These are phyloP conservation scores for Oreochromis niloticus DNA, from an alignment of 2,113 vertebrate genomes.

Conservation along the genomic window DNA sequence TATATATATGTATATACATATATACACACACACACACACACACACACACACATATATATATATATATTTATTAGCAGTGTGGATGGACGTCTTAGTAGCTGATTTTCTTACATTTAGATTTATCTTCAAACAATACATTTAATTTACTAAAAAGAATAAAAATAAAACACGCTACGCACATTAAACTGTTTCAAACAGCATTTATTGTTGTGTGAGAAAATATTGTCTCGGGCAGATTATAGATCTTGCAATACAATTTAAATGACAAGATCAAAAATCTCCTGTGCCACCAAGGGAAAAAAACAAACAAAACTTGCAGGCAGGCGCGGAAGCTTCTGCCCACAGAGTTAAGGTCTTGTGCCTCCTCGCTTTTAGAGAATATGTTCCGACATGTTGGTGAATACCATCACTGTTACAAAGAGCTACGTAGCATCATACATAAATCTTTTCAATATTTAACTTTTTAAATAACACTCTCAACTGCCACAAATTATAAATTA, in stretches of 20 bases:
- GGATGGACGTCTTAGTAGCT: neutral
- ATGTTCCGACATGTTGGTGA: slow-evolving; percentile 47
- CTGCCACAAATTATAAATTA: slow-evolving; percentile 75
- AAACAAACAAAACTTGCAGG: neutral
- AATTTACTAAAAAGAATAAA: neutral
- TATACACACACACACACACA: too few relatives aligned
- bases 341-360: slow-evolving; percentile 27
- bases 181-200: slow-evolving; percentile 57
- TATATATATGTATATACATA: too few relatives aligned
- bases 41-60: accelerated
- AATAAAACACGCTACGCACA: neutral
- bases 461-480: slow-evolving; percentile 72
- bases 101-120: neutral
- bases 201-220: slow-evolving; percentile 73
- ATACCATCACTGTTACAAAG: slow-evolving; percentile 65
- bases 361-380: slow-evolving; percentile 37
- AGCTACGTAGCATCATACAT: slow-evolving; percentile 61
- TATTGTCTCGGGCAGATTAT: slow-evolving; percentile 58
- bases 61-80: neutral
- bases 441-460: slow-evolving; percentile 60
- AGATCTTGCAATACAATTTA: slow-evolving; percentile 57
- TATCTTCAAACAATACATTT: neutral
- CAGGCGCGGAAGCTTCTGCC: slow-evolving; percentile 8
- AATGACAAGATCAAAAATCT: slow-evolving; percentile 58
- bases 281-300: slow-evolving; percentile 18